Base-by-base conservation (phyloP, 1,140 invertebrate species). In the Thaumetopoea pityocampa region DNA sequence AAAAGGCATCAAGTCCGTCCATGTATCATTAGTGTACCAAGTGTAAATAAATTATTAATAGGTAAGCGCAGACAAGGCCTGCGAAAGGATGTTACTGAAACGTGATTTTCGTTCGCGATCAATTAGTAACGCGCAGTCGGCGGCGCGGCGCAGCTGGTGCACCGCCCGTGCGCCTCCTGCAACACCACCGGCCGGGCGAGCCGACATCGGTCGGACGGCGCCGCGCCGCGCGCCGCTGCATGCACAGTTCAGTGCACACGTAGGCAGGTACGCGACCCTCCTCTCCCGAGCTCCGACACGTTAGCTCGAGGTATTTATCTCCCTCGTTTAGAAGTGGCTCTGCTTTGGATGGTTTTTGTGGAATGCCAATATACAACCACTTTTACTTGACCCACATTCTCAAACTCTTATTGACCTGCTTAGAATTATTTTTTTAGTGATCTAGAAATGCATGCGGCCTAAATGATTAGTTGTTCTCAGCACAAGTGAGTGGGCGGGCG, bases 381-480 rank as follows among this genome's bases (percentile, higher is more conserved):
- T 5, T n/a, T 4, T 16, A 32, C 3, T 10, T 30, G 37, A 30
- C 0, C 37, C 18, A 19, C 27, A 19, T 30, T 40, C 15, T 27
- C 17, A 40, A 40, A 40, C 24, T 40, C 36, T 29, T 40, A 41
- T 41, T 41, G 37, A 41, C 37, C 37, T 28, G 37, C 37, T 41
- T 32, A 18, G 26, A 35, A 35, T 23, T 15, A 19, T n/a, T 23
- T 15, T 19, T 16, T 4, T 35, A 23, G 22, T 15, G 30, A 12
- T 18, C 9, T 35, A 23, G 33, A 35, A 35, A 22, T 23, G 33
- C n/a, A n/a, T n/a, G n/a, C n/a, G n/a, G n/a, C n/a, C n/a, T n/a
- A n/a, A n/a, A n/a, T n/a, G n/a, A n/a, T n/a, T n/a, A n/a, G n/a
- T n/a, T n/a, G n/a, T n/a, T n/a, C n/a, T n/a, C n/a, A n/a, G n/a